A percentile compares a stretch with the other conserved stretches of the same genome.
Evolutionary conservation across 2,888 invertebrate genomes (phyloP).

Genomic region (Eucera pruinosa): DNA sequence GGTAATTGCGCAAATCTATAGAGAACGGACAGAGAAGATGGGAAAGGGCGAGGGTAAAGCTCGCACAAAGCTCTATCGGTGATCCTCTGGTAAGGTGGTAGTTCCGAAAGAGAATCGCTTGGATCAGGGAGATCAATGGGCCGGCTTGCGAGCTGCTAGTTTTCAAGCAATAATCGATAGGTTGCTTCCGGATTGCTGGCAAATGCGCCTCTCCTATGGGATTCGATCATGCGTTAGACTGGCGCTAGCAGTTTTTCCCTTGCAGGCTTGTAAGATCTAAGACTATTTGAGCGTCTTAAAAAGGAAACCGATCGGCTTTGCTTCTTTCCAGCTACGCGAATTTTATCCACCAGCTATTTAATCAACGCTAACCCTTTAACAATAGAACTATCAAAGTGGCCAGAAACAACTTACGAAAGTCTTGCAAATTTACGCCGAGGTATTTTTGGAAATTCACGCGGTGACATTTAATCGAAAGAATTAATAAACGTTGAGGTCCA

Average conservation of each 20-base stretch:
- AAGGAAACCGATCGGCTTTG: too few relatives aligned
- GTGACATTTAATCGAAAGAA: too few relatives aligned
- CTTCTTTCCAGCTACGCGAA: too few relatives aligned
- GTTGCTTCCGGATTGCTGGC: neutral
- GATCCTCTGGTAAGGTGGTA: slow-evolving; percentile 35
- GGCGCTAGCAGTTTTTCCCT: neutral
- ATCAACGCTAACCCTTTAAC: too few relatives aligned
- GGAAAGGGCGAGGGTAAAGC: slow-evolving; percentile 2
- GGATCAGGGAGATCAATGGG: slow-evolving; percentile 44
- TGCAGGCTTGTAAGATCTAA: too few relatives aligned
- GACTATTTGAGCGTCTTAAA: too few relatives aligned
- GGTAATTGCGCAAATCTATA: slow-evolving; percentile 16
- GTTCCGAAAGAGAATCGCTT: slow-evolving; percentile 34
- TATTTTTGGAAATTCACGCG: too few relatives aligned
- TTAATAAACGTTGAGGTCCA: too few relatives aligned
- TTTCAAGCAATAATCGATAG: slow-evolving; percentile 55
- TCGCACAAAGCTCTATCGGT: slow-evolving; percentile 42
- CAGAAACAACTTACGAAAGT: too few relatives aligned
- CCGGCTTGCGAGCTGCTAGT: slow-evolving; percentile 26
- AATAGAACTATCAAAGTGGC: too few relatives aligned
- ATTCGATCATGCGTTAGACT: neutral
- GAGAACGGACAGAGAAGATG: neutral
- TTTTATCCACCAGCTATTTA: too few relatives aligned
- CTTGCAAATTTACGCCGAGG: too few relatives aligned
- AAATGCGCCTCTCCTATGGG: neutral